Conservation (phyloP, 2,888 invertebrate genomes). For the Pterostichus madidus region DNA sequence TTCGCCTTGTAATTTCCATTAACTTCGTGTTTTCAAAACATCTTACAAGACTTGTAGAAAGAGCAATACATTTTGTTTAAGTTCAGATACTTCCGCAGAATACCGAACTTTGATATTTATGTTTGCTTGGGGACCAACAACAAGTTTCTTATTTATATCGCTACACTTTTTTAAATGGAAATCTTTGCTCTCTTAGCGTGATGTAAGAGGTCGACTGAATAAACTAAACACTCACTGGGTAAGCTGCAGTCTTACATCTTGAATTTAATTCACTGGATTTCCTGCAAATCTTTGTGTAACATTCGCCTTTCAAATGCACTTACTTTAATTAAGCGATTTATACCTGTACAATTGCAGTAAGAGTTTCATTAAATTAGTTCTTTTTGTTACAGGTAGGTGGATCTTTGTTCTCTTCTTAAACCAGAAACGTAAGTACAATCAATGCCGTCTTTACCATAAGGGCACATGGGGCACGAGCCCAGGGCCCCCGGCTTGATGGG, state of each 20-base stretch:
- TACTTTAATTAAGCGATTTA: background rate
- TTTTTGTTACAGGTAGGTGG: constrained; percentile 30
- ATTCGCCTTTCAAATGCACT: constrained; percentile 4
- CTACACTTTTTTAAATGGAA: constrained; percentile 45
- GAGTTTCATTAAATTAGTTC: constrained; percentile 19
- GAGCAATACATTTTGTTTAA: constrained; percentile 60
- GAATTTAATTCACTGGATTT: constrained; percentile 29
- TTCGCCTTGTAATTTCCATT: constrained; percentile 31
- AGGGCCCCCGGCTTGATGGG: no score
- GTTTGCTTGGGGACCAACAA: constrained; percentile 58
- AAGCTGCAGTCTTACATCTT: background rate
- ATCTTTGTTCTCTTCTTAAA: background rate
- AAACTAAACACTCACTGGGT: constrained; percentile 28
- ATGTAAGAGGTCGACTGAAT: constrained; percentile 42
- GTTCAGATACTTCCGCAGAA: constrained; percentile 38
- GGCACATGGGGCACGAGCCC: no score
- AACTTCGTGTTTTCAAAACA: constrained; percentile 34
- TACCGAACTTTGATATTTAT: constrained; percentile 62
- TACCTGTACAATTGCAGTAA: background rate
- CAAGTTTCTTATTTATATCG: constrained; percentile 62
- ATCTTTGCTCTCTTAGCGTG: constrained; percentile 34
- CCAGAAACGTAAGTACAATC: no score
- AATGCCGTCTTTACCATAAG: no score
- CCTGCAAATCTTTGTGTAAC: background rate
- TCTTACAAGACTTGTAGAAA: constrained; percentile 35